Conservation (phyloP, 2,113 vertebrate species). For the Barnardius zonarius region DNA sequence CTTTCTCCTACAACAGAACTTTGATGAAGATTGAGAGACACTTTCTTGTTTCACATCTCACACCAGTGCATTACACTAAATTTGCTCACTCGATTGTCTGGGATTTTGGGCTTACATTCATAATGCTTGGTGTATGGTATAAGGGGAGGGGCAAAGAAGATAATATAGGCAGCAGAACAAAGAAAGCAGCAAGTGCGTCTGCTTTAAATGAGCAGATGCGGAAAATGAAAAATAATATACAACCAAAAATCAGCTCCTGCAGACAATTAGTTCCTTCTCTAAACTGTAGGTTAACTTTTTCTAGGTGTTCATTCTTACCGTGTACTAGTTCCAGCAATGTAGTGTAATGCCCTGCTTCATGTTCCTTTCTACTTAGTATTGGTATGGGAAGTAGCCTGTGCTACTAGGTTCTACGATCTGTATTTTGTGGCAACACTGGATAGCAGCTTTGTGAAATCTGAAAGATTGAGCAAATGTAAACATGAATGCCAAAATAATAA, state of each 20-base stretch:
- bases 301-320: constrained; percentile 71
- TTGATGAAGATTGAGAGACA: constrained; percentile 87
- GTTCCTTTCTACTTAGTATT: constrained; percentile 70
- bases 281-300: constrained; percentile 68
- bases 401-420: constrained; percentile 72
- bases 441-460: constrained; percentile 76
- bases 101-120: constrained; percentile 80
- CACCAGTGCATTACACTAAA: constrained; percentile 85
- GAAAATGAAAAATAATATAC: constrained; percentile 64
- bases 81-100: constrained; percentile 81
- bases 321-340: constrained; percentile 73
- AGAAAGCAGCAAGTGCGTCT: constrained; percentile 67
- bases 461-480: constrained; percentile 70
- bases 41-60: constrained; percentile 73
- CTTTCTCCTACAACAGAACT: constrained; percentile 98
- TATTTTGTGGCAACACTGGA: constrained; percentile 81
- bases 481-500: constrained; percentile 73
- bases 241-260: constrained; percentile 81
- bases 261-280: constrained; percentile 73
- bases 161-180: constrained; percentile 55
- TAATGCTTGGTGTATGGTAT: constrained; percentile 74
- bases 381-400: constrained; percentile 75
- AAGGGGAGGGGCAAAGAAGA: constrained; percentile 50
- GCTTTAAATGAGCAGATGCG: constrained; percentile 69
- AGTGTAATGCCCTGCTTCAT: constrained; percentile 75